Conservation (phyloP, 2,113 vertebrate genomes). For the Saccopteryx bilineata region DNA sequence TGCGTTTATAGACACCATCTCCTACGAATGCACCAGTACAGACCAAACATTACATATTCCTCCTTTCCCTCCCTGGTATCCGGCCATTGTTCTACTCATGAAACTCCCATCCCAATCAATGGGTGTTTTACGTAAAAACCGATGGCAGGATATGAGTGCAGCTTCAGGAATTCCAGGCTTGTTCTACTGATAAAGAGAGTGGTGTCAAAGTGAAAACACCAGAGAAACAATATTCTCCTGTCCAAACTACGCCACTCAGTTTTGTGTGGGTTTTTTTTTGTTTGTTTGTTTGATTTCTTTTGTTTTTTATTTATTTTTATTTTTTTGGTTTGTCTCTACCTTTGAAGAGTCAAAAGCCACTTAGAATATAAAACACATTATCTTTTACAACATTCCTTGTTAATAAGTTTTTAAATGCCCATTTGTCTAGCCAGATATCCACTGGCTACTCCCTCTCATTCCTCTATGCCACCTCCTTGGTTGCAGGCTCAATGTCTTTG, state of each 20-base stretch:
- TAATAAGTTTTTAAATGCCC: not conserved
- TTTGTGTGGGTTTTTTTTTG: no score
- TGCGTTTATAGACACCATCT: conserved; percentile 5
- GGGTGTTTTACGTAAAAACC: conserved; percentile 82
- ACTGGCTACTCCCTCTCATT: not conserved
- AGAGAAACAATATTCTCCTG: conserved; percentile 58
- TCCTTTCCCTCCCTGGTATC: conserved; percentile 74
- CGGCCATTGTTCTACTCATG: conserved; percentile 79
- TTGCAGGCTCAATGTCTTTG: not conserved
- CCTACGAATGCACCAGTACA: not conserved
- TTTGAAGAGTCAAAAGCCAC: conserved; percentile 4
- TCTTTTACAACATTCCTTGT: not conserved
- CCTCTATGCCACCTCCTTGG: not conserved
- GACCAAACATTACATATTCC: conserved; percentile 68
- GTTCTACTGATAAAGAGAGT: conserved; percentile 79
- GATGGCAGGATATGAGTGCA: conserved; percentile 83
- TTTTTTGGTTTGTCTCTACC: conserved; percentile 22
- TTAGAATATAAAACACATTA: not conserved
- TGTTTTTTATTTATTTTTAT: not conserved
- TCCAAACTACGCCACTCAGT: not conserved
- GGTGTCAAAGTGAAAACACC: conserved; percentile 71
- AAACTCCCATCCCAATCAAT: conserved; percentile 82
- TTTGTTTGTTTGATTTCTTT: not conserved
- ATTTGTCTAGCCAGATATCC: not conserved
- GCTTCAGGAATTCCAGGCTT: conserved; percentile 83